phyloP scores from a whole-genome alignment of 1,140 invertebrate species.

The Chionoecetes opilio region DNA sequence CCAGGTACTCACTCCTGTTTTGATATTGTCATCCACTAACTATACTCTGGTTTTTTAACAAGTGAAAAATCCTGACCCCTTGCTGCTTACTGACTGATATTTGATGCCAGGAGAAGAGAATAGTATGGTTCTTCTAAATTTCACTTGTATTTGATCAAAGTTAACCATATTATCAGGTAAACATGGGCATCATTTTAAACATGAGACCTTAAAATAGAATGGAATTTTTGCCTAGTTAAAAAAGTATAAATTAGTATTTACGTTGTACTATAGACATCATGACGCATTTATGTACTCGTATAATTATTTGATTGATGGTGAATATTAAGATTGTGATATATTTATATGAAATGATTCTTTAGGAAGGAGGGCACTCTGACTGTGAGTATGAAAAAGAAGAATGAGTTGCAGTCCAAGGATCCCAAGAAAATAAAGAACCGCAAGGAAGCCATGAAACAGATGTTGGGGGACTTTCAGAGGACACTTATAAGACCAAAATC shows the following conservation, averaged over 20 bases:
- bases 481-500: neutral
- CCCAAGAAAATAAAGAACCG: constrained; percentile 29
- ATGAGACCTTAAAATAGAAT: too few relatives aligned
- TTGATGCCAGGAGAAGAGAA: too few relatives aligned
- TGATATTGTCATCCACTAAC: neutral
- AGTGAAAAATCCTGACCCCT: too few relatives aligned
- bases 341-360: too few relatives aligned
- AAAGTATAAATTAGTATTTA: neutral
- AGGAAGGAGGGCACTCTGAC: neutral
- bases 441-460: neutral
- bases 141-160: neutral
- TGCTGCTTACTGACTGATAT: too few relatives aligned
- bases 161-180: too few relatives aligned
- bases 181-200: too few relatives aligned
- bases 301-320: too few relatives aligned
- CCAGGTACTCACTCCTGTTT: neutral
- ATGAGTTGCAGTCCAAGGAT: constrained; percentile 9
- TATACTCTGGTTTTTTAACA: neutral
- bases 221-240: too few relatives aligned
- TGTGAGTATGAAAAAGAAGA: constrained; percentile 57
- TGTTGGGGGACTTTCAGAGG: neutral
- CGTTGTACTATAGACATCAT: neutral
- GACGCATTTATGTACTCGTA: neutral
- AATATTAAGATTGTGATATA: neutral
- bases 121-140: too few relatives aligned